Percentiles rank a stretch among this genome's conserved stretches.
Evolutionary conservation across 2,113 vertebrate species (phyloP).

Genomic region (Gnathonemus longibarbis): DNA sequence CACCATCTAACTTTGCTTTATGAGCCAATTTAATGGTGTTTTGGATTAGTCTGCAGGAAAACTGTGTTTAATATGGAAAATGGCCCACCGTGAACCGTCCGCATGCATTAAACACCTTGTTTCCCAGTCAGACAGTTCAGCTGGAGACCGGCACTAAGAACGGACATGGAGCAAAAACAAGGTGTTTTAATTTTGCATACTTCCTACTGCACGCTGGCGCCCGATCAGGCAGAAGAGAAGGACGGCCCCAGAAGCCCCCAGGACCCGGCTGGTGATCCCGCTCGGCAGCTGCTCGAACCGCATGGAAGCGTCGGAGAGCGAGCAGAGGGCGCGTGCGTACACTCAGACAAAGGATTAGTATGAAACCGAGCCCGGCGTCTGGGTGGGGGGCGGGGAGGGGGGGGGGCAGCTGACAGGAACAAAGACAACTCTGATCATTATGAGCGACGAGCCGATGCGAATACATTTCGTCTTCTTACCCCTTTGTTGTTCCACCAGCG

Average conservation of each 20-base stretch:
- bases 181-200: background rate
- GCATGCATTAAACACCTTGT: background rate
- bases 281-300: background rate
- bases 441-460: background rate
- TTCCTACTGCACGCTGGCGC: background rate
- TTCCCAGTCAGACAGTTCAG: background rate
- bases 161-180: background rate
- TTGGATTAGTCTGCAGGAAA: background rate
- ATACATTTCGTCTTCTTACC: background rate
- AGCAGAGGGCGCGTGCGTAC: background rate
- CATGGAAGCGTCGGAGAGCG: background rate
- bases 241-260: background rate
- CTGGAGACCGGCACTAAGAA: background rate
- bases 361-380: background rate
- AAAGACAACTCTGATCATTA: slow-evolving; percentile 3
- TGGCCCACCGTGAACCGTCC: background rate
- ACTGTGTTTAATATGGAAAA: background rate
- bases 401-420: background rate
- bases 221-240: slow-evolving; percentile 1
- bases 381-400: background rate
- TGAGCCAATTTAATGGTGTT: background rate
- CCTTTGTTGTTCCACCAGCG: background rate
- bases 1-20: background rate
- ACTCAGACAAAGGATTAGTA: slow-evolving; percentile 10
- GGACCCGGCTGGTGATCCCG: background rate